A percentile compares a stretch with the other conserved stretches of the same genome.
Evolutionary conservation across 2,888 invertebrate genomes (phyloP).

Genomic region (Dynastes hyllus): DNA sequence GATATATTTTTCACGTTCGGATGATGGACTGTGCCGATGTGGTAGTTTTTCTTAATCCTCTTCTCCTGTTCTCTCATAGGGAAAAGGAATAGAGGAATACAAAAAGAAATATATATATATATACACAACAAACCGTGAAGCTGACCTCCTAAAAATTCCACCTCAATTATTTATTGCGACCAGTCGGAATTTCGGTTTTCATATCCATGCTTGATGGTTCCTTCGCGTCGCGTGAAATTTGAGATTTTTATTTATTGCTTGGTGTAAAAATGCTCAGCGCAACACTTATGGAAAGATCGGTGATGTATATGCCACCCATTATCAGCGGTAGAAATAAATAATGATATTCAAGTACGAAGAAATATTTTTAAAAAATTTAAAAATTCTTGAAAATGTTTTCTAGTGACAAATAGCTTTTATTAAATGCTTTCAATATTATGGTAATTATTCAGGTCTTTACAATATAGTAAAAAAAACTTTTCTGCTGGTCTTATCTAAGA

Average conservation of each 20-base stretch:
- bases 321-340: background rate
- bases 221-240: constrained; percentile 8
- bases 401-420: too few relatives aligned
- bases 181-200: constrained; percentile 24
- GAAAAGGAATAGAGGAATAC: background rate
- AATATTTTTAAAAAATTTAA: too few relatives aligned
- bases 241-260: constrained; percentile 16
- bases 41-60: constrained; percentile 26
- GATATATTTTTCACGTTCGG: constrained; percentile 17
- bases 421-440: too few relatives aligned
- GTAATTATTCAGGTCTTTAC: too few relatives aligned
- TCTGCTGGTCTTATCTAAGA: too few relatives aligned
- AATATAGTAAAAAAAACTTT: too few relatives aligned
- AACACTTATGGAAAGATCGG: background rate
- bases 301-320: background rate
- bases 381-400: too few relatives aligned
- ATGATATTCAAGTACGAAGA: background rate
- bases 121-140: background rate
- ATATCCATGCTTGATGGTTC: background rate
- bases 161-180: constrained; percentile 40
- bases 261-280: background rate
- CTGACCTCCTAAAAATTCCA: constrained; percentile 39
- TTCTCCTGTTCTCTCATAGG: background rate
- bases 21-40: constrained; percentile 30
- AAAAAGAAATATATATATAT: background rate